These are phyloP conservation scores for Serilophus lunatus DNA, from an alignment of 2,113 vertebrate genomes.

Conservation along the genomic window DNA sequence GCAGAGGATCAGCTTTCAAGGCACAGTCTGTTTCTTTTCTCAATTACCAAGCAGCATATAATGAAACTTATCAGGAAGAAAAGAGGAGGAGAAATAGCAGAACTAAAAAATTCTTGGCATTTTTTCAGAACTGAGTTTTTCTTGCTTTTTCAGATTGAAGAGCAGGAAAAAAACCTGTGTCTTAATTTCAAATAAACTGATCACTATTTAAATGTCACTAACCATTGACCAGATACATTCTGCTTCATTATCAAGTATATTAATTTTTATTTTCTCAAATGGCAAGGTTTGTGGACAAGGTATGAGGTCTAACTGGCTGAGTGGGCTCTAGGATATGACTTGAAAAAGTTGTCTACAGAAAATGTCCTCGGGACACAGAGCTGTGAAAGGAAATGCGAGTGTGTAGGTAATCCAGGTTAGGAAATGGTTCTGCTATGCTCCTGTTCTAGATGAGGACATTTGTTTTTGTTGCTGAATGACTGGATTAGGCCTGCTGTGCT, in stretches of 20 bases:
- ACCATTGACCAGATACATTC: background rate
- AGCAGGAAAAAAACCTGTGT: background rate
- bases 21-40: slow-evolving; percentile 46
- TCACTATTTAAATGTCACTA: background rate
- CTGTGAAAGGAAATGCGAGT: background rate
- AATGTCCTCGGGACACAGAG: background rate
- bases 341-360: background rate
- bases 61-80: slow-evolving; percentile 8
- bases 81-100: slow-evolving; percentile 7
- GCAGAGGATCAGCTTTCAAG: slow-evolving; percentile 30
- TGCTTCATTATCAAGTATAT: background rate
- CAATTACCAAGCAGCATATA: background rate
- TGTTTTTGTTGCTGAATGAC: background rate
- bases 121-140: background rate
- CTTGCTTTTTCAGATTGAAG: background rate
- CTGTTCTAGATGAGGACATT: background rate
- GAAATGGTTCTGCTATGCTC: background rate
- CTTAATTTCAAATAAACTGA: background rate
- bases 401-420: background rate
- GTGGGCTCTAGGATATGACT: background rate
- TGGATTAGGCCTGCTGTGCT: background rate
- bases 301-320: background rate
- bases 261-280: background rate
- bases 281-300: background rate
- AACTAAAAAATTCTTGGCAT: background rate